Evolutionary conservation across 2,888 invertebrate species (phyloP).

Genomic region (Deilephila elpenor): DNA sequence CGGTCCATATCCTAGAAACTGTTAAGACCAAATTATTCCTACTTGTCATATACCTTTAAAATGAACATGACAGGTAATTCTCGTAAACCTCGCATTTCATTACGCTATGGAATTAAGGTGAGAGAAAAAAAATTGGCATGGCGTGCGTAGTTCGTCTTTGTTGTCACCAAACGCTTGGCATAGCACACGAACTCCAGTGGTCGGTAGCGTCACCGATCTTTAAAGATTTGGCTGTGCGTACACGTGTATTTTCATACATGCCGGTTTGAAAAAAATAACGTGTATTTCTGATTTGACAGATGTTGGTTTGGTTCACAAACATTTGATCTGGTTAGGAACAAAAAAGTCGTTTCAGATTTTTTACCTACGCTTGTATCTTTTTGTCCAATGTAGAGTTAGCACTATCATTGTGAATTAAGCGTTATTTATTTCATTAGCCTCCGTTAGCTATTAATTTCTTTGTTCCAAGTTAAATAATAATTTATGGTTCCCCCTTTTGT

Average conservation of each 20-base stretch:
- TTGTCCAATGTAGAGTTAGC: too few relatives aligned
- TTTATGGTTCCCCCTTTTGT: not conserved
- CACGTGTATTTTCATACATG: not conserved
- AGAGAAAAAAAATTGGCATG: conserved; percentile 19
- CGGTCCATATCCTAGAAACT: too few relatives aligned
- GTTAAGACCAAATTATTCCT: too few relatives aligned
- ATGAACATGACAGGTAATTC: not conserved
- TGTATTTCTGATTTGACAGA: not conserved
- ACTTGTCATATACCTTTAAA: not conserved
- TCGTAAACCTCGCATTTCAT: not conserved
- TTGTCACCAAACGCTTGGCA: conserved; percentile 22
- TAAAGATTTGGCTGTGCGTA: not conserved
- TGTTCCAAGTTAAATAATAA: not conserved
- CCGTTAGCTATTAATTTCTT: too few relatives aligned
- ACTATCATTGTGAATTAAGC: too few relatives aligned
- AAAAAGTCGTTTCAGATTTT: too few relatives aligned
- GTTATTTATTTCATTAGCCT: too few relatives aligned
- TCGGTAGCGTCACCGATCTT: conserved; percentile 9
- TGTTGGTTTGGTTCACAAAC: too few relatives aligned
- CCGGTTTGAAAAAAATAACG: conserved; percentile 3
- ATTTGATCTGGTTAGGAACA: too few relatives aligned
- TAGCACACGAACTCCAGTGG: conserved; percentile 17
- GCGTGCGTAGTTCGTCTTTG: not conserved
- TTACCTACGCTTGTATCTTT: too few relatives aligned
- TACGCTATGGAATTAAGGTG: not conserved